Evolutionary conservation across 2,113 vertebrate species (phyloP).

Genomic region (Sardina pilchardus): DNA sequence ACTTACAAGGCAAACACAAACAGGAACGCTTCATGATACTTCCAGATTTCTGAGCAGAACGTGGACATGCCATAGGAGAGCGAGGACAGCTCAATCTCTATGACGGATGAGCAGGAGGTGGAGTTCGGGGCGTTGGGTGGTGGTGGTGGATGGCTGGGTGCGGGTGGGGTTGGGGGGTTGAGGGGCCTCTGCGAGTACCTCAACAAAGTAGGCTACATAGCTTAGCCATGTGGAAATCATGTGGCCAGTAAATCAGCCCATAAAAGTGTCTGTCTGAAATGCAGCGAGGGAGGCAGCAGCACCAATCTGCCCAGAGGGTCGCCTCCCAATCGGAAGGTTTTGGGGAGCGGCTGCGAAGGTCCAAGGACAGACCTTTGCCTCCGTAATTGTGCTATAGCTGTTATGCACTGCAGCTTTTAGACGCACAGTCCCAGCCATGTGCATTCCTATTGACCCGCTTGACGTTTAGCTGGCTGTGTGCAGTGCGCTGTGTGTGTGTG

Average conservation of each 20-base stretch:
- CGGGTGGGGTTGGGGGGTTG: not conserved
- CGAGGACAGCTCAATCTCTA: conserved; percentile 33
- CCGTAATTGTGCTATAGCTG: conserved; percentile 12
- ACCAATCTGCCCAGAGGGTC: conserved; percentile 11
- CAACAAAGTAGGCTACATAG: conserved; percentile 50
- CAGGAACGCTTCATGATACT: not conserved
- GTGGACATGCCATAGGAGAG: not conserved
- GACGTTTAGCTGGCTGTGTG: too few relatives aligned
- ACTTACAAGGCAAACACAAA: not conserved
- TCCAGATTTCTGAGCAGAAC: conserved; percentile 14
- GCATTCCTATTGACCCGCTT: too few relatives aligned
- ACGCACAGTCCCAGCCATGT: too few relatives aligned
- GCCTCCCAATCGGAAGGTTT: not conserved
- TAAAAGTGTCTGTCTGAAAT: conserved; percentile 64
- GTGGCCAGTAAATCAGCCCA: conserved; percentile 61
- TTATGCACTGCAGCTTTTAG: conserved; percentile 1
- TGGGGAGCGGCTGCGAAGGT: not conserved
- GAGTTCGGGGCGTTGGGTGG: not conserved
- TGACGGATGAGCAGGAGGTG: conserved; percentile 43
- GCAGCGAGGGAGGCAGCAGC: conserved; percentile 2
- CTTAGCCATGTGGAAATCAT: conserved; percentile 52
- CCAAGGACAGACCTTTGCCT: not conserved
- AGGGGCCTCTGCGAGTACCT: conserved; percentile 26
- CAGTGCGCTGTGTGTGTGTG: not conserved
- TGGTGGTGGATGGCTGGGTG: not conserved